Conservation (phyloP, 1,140 invertebrate genomes). For the Drosophila ananassae region DNA sequence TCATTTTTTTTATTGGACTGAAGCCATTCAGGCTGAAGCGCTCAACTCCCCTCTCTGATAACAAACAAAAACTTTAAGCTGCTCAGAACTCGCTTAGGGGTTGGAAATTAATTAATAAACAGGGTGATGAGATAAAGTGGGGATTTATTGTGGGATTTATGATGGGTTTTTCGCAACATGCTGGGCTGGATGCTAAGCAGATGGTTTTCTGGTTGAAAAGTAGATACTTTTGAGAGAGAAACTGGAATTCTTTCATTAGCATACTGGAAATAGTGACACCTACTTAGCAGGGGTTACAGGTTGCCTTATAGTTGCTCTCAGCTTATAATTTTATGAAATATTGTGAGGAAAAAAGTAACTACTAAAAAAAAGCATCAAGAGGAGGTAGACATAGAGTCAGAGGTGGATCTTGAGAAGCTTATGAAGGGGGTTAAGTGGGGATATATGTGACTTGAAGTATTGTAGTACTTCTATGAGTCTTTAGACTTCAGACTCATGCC, state of each 20-base stretch:
- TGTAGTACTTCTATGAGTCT: neutral
- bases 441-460: neutral
- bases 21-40: constrained; percentile 50
- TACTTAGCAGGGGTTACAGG: neutral
- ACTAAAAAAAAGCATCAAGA: constrained; percentile 81
- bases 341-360: constrained; percentile 75
- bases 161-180: constrained; percentile 3
- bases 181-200: neutral
- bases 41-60: constrained; percentile 52
- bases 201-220: neutral
- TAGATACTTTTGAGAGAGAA: too few species aligned
- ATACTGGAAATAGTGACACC: constrained; percentile 37
- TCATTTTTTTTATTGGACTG: constrained; percentile 26
- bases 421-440: constrained; percentile 31
- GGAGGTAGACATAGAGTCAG: constrained; percentile 33
- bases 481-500: too few species aligned
- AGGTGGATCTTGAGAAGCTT: constrained; percentile 15
- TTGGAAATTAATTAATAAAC: constrained; percentile 38
- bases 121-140: constrained; percentile 24
- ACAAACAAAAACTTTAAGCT: constrained; percentile 55
- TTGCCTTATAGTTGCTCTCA: too few species aligned
- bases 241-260: constrained; percentile 19
- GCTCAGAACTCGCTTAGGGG: constrained; percentile 32
- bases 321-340: constrained; percentile 77
- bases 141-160: constrained; percentile 24